Base-by-base conservation (phyloP, 2,888 invertebrate species). In the Hartigia nigra region DNA sequence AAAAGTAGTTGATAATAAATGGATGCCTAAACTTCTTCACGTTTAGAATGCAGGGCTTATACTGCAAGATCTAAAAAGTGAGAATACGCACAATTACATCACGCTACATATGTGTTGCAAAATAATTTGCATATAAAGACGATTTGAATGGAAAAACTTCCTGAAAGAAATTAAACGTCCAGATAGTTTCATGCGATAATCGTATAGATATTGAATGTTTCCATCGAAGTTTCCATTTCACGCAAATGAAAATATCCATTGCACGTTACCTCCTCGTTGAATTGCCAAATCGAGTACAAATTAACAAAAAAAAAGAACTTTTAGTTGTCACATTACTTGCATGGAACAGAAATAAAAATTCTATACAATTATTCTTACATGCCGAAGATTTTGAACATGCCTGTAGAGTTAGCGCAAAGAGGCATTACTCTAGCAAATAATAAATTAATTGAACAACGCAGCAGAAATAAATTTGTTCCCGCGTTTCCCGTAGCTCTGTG, bases 281-380 rank as follows among this genome's bases (percentile, higher is more conserved):
- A 5, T 55, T 23, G 23, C 55, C 55, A 55, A 55, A 55, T 55
- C 23, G 55, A 55, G 55, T 80, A 75, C 37, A 39, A 77, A 75
- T 74, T 74, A 78, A 81, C 82, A 80, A 82, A 81, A 80, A 82
- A 81, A 77, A 32, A 76, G 32, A 80, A 79, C 82, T 81, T 82
- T 83, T 55, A 9, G 55, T 55, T 55, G 2, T 55, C 55, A 23
- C 2, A 9, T 23, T 23, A 23, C 23, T 55, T 23, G 55, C 55
- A 55, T 9, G 14, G 23, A 23, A 55, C 23, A 23, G 9, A 9
- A 23, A 55, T 2, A 55, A 23, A 23, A 55, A 55, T 23, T 55
- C 5, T 55, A 9, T 3, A 55, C 23, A 55, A 23, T 55, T 55
- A 55, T 55, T 55, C 23, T 55, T 55, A 55, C 2, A 9, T 55